phyloP scores from a whole-genome alignment of 2,113 vertebrate genomes.

The Isurus oxyrinchus region DNA sequence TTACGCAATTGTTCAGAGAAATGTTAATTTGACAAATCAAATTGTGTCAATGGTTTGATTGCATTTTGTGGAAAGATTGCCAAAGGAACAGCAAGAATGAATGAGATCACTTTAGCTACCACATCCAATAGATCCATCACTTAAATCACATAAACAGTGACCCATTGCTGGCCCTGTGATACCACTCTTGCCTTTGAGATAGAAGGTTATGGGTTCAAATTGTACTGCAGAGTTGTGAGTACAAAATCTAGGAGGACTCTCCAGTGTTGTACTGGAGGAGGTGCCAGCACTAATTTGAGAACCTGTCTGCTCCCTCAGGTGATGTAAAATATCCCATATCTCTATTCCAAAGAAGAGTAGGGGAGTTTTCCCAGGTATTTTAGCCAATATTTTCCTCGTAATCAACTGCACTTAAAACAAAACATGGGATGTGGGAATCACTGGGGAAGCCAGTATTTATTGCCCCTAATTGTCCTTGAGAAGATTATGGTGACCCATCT shows the following conservation, averaged over 20 bases:
- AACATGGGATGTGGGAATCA: no score
- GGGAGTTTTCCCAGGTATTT: no score
- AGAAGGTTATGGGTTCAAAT: neutral
- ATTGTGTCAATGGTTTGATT: neutral
- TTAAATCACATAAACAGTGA: neutral
- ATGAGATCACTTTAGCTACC: neutral
- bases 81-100: neutral
- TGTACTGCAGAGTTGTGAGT: neutral
- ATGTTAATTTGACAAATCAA: neutral
- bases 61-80: neutral
- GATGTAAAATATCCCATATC: no score
- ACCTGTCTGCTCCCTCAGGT: no score
- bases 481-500: no score
- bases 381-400: no score
- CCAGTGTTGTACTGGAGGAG: no score
- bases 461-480: no score
- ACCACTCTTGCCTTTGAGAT: neutral
- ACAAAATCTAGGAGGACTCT: neutral
- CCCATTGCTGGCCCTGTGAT: neutral
- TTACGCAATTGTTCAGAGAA: neutral
- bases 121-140: neutral
- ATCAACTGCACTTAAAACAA: no score
- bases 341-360: no score
- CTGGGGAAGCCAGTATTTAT: no score
- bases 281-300: no score